Conservation (phyloP, 2,888 invertebrate species). For the Idaea straminata region DNA sequence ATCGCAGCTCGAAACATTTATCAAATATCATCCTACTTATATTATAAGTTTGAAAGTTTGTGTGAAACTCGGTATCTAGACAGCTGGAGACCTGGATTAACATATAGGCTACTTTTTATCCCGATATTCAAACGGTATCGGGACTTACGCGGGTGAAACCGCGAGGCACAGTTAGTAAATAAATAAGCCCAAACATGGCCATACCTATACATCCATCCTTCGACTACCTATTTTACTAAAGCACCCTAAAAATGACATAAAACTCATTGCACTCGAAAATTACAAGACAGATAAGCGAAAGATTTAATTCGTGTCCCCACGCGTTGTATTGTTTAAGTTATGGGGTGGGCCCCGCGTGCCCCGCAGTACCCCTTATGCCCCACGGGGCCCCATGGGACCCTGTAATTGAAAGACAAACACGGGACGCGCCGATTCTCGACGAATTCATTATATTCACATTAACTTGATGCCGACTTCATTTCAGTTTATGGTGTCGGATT, state of each 20-base stretch:
- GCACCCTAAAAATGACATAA: constrained; percentile 10
- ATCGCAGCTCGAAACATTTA: no score
- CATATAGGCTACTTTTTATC: no score
- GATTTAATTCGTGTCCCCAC: constrained; percentile 66
- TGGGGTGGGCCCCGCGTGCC: background rate
- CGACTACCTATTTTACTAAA: background rate
- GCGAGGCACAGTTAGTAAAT: no score
- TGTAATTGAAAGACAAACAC: constrained; percentile 79
- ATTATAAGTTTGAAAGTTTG: no score
- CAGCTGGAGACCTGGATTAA: no score
- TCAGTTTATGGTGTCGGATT: background rate
- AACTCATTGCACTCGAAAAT: constrained; percentile 51
- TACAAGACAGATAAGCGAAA: constrained; percentile 50
- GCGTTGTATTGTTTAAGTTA: background rate
- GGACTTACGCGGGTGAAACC: no score
- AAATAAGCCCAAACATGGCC: no score
- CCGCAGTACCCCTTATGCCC: background rate
- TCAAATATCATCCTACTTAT: no score
- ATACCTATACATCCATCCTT: no score
- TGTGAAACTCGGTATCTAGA: no score
- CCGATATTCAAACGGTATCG: no score
- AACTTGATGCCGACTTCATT: constrained; percentile 47
- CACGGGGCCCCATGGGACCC: constrained; percentile 36
- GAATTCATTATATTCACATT: constrained; percentile 76
- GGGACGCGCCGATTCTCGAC: constrained; percentile 64